Evolutionary conservation across 2,113 vertebrate species (phyloP).

Genomic region (Pseudorectes ferrugineus): DNA sequence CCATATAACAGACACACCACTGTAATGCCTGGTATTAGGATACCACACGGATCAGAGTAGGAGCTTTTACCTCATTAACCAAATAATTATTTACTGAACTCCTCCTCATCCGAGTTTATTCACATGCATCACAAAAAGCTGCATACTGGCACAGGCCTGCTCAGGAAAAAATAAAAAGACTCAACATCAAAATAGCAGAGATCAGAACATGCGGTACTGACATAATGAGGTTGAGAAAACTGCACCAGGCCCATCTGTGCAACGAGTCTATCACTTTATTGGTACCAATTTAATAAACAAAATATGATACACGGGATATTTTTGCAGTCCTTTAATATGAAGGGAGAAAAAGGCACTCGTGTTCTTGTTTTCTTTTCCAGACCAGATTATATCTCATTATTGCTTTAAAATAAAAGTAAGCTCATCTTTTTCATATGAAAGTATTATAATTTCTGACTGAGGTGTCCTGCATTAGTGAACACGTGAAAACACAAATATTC

Average conservation of each 20-base stretch:
- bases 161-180: background rate
- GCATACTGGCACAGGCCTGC: slow-evolving; percentile 28
- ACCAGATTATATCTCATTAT: background rate
- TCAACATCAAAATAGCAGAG: slow-evolving; percentile 53
- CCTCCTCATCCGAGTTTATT: slow-evolving; percentile 6
- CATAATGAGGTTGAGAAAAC: slow-evolving; percentile 50
- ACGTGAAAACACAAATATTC: background rate
- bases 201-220: slow-evolving; percentile 60
- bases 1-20: background rate
- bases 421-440: background rate
- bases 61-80: background rate
- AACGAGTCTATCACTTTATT: background rate
- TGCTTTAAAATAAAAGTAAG: background rate
- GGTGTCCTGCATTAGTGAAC: background rate
- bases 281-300: slow-evolving; percentile 8
- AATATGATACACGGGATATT: background rate
- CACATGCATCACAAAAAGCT: slow-evolving; percentile 36
- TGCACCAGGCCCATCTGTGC: slow-evolving; percentile 49
- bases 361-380: background rate
- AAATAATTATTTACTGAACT: slow-evolving; percentile 18
- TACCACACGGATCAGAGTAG: background rate
- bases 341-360: background rate
- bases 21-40: background rate
- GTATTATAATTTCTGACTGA: background rate
- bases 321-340: background rate